Conservation (phyloP, 2,888 invertebrate genomes). For the Drosophila suboccidentalis region DNA sequence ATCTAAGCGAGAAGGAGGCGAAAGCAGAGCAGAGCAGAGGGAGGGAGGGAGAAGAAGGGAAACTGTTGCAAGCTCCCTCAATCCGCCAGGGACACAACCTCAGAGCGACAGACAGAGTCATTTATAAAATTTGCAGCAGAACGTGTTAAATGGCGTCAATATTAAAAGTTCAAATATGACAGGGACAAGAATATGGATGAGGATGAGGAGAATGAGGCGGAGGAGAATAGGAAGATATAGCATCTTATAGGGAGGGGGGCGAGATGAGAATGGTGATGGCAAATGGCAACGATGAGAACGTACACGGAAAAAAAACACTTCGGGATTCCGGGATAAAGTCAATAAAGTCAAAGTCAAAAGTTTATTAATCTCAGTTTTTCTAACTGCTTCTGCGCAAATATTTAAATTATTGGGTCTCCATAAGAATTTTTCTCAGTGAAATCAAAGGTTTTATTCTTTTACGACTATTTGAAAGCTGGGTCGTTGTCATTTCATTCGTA, state of each 20-base stretch:
- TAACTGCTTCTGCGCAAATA: too few relatives aligned
- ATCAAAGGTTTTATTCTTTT: too few relatives aligned
- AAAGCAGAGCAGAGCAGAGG: too few relatives aligned
- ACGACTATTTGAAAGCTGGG: too few relatives aligned
- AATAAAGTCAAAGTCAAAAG: too few relatives aligned
- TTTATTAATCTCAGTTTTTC: too few relatives aligned
- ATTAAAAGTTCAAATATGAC: conserved; percentile 82
- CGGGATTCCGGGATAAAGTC: too few relatives aligned
- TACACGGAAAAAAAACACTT: too few relatives aligned
- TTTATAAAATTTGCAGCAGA: conserved; percentile 79
- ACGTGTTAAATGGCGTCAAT: conserved; percentile 80
- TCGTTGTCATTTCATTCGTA: too few relatives aligned
- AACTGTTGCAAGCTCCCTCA: not conserved
- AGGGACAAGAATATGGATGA: conserved; percentile 58
- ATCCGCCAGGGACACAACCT: conserved; percentile 16
- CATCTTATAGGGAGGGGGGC: not conserved
- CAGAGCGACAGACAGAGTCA: conserved; percentile 70
- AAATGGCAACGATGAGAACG: conserved; percentile 30
- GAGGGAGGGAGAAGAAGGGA: too few relatives aligned
- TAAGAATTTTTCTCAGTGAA: too few relatives aligned
- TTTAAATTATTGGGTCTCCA: too few relatives aligned
- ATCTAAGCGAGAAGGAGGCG: not conserved
- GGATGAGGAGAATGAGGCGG: not conserved
- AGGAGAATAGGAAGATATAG: not conserved
- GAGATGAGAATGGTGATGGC: conserved; percentile 22